A percentile compares a stretch with the other conserved stretches of the same genome.
Conservation (phyloP, 1,140 invertebrate species). For the Platyscapa corneri region DNA sequence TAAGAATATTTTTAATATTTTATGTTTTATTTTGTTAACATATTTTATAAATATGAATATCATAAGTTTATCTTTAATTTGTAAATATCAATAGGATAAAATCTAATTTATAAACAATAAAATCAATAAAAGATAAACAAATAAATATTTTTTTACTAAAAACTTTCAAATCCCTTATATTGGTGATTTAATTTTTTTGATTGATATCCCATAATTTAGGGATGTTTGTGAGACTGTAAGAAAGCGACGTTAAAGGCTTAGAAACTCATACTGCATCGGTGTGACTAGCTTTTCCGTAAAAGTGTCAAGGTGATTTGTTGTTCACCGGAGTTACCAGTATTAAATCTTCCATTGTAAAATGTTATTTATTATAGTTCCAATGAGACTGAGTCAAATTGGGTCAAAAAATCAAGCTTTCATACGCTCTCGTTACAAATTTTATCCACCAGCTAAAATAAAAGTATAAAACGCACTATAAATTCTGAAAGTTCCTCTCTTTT, state of each 20-base stretch:
- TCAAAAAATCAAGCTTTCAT: no score
- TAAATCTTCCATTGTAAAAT: neutral
- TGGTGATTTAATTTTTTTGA: neutral
- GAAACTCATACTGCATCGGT: neutral
- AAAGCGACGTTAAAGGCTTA: neutral
- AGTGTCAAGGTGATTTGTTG: slow-evolving; percentile 34
- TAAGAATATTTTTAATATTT: no score
- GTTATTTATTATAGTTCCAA: slow-evolving; percentile 36
- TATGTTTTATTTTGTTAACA: no score
- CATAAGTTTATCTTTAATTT: no score
- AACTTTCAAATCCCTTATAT: neutral
- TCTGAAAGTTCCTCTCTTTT: no score
- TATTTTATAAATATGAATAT: no score
- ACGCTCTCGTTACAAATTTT: neutral
- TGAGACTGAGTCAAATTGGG: neutral
- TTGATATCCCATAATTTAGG: slow-evolving; percentile 10
- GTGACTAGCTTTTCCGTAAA: neutral
- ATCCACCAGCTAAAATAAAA: neutral
- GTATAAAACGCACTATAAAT: neutral
- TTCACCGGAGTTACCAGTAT: neutral
- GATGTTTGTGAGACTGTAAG: neutral
- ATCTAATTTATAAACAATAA: no score
- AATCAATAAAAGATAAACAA: no score
- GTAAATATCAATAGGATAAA: no score
- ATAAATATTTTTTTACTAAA: neutral